Evolutionary conservation across 1,140 invertebrate species (phyloP).

Genomic region (Lepidostoma basale): DNA sequence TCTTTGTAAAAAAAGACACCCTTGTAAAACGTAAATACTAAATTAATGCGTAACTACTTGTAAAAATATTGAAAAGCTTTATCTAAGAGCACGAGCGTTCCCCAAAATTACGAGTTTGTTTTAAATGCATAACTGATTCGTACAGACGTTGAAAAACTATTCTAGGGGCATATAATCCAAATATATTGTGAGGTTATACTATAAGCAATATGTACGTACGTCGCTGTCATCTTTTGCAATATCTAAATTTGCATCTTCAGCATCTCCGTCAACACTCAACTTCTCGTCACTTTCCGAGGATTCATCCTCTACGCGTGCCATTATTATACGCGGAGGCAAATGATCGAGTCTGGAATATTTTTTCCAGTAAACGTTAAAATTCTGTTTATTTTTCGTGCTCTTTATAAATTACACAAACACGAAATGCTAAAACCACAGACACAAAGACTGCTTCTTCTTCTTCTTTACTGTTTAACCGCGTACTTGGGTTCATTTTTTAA

Average conservation of each 20-base stretch:
- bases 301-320: slow-evolving; percentile 34
- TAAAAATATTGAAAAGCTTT: neutral
- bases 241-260: slow-evolving; percentile 27
- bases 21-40: neutral
- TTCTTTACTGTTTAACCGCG: too few species aligned
- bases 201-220: slow-evolving; percentile 25
- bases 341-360: neutral
- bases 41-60: neutral
- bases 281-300: slow-evolving; percentile 35
- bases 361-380: neutral
- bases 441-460: too few species aligned
- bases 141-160: neutral
- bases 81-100: neutral
- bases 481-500: too few species aligned
- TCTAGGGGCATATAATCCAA: neutral
- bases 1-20: too few species aligned
- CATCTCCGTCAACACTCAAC: slow-evolving; percentile 31
- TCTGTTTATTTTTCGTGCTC: neutral
- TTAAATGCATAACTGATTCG: neutral
- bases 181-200: slow-evolving; percentile 1
- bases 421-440: too few species aligned
- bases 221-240: slow-evolving; percentile 34
- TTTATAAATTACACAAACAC: slow-evolving; percentile 1
- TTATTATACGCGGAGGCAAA: neutral
- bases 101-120: neutral